Conservation (phyloP, 2,113 vertebrate species). For the Eclectus roratus region DNA sequence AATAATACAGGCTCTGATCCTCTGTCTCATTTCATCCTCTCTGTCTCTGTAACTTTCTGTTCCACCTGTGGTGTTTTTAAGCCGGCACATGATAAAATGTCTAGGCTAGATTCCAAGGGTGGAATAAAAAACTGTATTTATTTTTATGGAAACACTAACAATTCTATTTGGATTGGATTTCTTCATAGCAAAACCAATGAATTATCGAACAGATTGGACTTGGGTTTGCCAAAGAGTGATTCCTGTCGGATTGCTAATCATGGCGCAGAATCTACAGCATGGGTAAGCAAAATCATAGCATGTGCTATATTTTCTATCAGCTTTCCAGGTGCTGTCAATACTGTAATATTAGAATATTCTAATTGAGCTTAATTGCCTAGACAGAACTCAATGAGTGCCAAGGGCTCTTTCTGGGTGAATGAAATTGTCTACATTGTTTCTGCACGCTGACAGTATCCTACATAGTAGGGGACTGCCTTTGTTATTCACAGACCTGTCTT, state of each 20-base stretch:
- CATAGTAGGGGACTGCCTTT: neutral
- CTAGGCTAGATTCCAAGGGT: constrained; percentile 29
- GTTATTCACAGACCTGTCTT: neutral
- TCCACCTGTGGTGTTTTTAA: neutral
- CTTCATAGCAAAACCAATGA: constrained; percentile 64
- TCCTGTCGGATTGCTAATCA: neutral
- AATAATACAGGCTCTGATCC: neutral
- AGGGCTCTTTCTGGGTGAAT: neutral
- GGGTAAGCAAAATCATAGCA: constrained; percentile 58
- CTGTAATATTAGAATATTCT: neutral
- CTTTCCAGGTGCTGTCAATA: constrained; percentile 42
- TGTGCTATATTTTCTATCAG: neutral
- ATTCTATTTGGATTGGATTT: constrained; percentile 61
- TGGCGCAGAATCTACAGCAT: constrained; percentile 20
- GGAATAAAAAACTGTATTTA: constrained; percentile 23
- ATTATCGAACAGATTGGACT: constrained; percentile 64
- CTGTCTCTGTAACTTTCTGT: neutral
- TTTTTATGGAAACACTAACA: constrained; percentile 56
- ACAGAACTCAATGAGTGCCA: neutral
- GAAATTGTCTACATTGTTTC: neutral
- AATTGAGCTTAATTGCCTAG: constrained; percentile 9
- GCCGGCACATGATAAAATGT: neutral
- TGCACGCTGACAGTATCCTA: neutral
- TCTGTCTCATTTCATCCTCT: neutral
- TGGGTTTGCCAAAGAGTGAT: neutral